Evolutionary conservation across 2,888 invertebrate genomes (phyloP).

Genomic region (Octodonta nipae): DNA sequence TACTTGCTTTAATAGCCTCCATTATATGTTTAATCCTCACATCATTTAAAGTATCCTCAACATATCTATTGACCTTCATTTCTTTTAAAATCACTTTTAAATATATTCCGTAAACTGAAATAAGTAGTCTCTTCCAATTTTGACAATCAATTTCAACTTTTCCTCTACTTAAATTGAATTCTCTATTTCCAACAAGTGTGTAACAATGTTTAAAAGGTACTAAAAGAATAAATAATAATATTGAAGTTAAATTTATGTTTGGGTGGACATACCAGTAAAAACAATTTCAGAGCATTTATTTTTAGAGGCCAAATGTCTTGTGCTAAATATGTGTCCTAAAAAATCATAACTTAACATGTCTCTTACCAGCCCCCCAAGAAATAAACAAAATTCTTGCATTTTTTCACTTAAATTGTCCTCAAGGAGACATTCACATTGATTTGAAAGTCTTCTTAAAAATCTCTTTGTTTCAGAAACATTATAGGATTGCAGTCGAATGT

Average conservation of each 20-base stretch:
- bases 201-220: conserved; percentile 45
- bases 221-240: conserved; percentile 8
- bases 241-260: no score
- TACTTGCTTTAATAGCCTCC: conserved; percentile 25
- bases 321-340: conserved; percentile 10
- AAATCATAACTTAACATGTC: conserved; percentile 15
- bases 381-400: conserved; percentile 7
- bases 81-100: conserved; percentile 30
- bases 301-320: neutral
- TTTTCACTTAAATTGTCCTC: conserved; percentile 7
- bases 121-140: conserved; percentile 41
- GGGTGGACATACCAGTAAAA: no score
- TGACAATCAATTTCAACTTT: conserved; percentile 41
- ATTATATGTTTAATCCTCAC: conserved; percentile 27
- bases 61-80: conserved; percentile 25
- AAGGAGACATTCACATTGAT: conserved; percentile 14
- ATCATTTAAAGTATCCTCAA: conserved; percentile 30
- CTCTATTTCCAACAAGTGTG: conserved; percentile 39
- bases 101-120: conserved; percentile 38
- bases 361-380: conserved; percentile 7
- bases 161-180: conserved; percentile 41
- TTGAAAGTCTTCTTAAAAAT: conserved; percentile 14
- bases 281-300: no score
- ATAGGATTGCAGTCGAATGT: no score
- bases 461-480: no score